Evolutionary conservation across 2,888 invertebrate genomes (phyloP).

Genomic region (Diaperis boleti): DNA sequence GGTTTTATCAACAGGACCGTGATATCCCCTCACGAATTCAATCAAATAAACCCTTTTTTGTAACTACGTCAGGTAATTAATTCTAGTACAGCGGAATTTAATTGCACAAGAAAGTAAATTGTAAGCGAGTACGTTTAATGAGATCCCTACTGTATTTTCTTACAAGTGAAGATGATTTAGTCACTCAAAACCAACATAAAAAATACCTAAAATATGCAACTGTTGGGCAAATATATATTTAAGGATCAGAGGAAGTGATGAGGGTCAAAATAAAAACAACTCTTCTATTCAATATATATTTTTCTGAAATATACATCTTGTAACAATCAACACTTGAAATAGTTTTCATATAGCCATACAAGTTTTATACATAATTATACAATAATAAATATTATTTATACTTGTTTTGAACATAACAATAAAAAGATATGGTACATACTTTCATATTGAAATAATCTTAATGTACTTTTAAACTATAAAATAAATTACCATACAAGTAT

Average conservation of each 20-base stretch:
- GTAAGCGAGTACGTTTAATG: too few relatives aligned
- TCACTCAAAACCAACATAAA: too few relatives aligned
- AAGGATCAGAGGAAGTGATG: background rate
- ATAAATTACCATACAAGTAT: constrained; percentile 50
- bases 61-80: too few relatives aligned
- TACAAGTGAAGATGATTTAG: too few relatives aligned
- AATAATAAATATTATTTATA: constrained; percentile 51
- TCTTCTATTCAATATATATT: constrained; percentile 50
- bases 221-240: too few relatives aligned
- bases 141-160: too few relatives aligned
- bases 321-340: constrained; percentile 53
- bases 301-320: constrained; percentile 54
- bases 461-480: constrained; percentile 29
- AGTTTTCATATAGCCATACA: constrained; percentile 53
- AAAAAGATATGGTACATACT: constrained; percentile 26
- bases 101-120: too few relatives aligned
- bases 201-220: too few relatives aligned
- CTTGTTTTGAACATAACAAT: constrained; percentile 45
- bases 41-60: too few relatives aligned
- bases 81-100: too few relatives aligned
- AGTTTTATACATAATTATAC: constrained; percentile 54
- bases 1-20: too few relatives aligned
- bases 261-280: constrained; percentile 24
- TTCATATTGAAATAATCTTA: constrained; percentile 18
- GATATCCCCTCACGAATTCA: too few relatives aligned